Percentiles rank a stretch among this genome's conserved stretches.
These are phyloP conservation scores for Leptopterna dolabrata DNA, from an alignment of 2,888 invertebrate genomes.

Conservation along the genomic window DNA sequence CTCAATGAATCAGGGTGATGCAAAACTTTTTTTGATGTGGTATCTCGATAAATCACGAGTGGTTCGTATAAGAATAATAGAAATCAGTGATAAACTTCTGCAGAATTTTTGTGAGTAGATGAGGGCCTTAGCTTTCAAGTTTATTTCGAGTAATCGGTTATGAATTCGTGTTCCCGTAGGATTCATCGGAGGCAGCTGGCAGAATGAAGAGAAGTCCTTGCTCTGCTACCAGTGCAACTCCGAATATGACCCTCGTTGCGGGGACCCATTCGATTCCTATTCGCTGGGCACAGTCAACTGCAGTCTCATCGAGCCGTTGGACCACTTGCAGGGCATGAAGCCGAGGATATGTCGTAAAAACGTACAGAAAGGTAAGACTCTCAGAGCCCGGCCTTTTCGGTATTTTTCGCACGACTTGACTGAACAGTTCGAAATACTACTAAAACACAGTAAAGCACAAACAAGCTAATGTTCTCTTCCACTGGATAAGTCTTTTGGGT, in stretches of 20 bases:
- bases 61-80: no score
- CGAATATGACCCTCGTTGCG: slow-evolving; percentile 88
- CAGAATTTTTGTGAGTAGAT: no score
- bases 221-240: slow-evolving; percentile 93
- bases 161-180: background rate
- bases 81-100: no score
- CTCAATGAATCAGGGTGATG: no score
- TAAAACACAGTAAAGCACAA: no score
- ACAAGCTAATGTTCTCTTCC: no score
- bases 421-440: no score
- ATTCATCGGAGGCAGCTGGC: background rate
- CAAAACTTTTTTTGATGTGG: no score
- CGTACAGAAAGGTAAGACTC: slow-evolving; percentile 77
- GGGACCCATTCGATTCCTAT: slow-evolving; percentile 87
- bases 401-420: no score
- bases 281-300: slow-evolving; percentile 88
- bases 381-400: background rate
- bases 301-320: slow-evolving; percentile 77
- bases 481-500: no score
- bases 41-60: no score
- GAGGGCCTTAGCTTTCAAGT: no score
- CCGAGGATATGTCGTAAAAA: slow-evolving; percentile 86
- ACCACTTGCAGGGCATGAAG: slow-evolving; percentile 73
- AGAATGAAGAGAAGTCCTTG: slow-evolving; percentile 52
- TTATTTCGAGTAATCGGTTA: background rate